These are phyloP conservation scores for Ibycter americanus DNA, from an alignment of 2,797 vertebrate genomes.

Conservation along the genomic window DNA sequence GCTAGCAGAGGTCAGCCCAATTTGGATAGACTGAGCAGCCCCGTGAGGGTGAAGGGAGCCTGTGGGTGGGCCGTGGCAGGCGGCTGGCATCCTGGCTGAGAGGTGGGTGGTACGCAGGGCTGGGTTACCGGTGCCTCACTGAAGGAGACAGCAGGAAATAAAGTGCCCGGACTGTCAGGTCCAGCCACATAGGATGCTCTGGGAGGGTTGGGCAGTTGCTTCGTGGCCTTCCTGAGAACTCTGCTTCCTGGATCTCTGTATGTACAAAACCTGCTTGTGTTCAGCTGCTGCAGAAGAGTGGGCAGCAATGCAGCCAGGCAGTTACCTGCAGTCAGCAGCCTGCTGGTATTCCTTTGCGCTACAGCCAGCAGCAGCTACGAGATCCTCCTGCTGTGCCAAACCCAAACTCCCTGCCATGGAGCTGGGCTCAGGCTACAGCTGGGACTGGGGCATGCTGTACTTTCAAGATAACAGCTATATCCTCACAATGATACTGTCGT, in stretches of 20 bases:
- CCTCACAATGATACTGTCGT: accelerated
- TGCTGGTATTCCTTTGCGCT: neutral
- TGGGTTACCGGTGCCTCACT: neutral
- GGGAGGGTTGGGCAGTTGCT: neutral
- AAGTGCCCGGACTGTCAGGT: neutral
- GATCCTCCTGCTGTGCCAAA: neutral
- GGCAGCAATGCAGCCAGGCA: neutral
- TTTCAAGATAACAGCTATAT: neutral
- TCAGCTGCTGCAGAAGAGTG: neutral
- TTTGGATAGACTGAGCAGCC: neutral
- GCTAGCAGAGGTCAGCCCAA: neutral
- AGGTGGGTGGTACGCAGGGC: neutral
- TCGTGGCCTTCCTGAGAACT: neutral
- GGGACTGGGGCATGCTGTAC: neutral
- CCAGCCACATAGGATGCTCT: neutral
- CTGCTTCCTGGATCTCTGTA: neutral
- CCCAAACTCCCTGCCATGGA: neutral
- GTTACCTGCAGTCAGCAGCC: neutral
- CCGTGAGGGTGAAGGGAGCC: neutral
- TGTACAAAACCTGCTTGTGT: neutral
- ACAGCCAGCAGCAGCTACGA: neutral
- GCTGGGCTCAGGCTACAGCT: neutral
- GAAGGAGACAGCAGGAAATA: neutral
- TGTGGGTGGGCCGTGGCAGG: neutral
- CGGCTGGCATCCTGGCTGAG: neutral